Percentiles rank a stretch among this genome's conserved stretches.
phyloP scores from a whole-genome alignment of 2,113 vertebrate genomes.

The Calyptommatus sinebrachiatus region DNA sequence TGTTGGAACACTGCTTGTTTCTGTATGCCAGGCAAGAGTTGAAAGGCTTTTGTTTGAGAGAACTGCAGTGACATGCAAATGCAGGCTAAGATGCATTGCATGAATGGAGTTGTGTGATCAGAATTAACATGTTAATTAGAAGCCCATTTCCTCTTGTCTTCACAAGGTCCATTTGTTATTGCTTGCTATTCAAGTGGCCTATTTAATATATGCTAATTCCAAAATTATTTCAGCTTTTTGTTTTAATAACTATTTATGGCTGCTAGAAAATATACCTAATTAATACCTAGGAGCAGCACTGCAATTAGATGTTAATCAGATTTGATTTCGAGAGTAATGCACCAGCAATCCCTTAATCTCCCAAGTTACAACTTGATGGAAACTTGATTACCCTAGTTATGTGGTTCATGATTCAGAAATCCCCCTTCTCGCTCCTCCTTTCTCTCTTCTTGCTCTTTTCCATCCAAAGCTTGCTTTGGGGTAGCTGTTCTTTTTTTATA shows the following conservation, averaged over 20 bases:
- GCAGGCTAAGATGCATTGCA: conserved; percentile 35
- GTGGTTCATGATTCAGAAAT: conserved; percentile 51
- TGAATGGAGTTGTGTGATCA: conserved; percentile 42
- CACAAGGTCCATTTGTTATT: conserved; percentile 52
- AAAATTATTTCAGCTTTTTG: conserved; percentile 58
- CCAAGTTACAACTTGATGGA: conserved; percentile 58
- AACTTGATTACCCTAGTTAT: conserved; percentile 59
- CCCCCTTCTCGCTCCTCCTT: conserved; percentile 29
- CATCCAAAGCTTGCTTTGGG: neutral
- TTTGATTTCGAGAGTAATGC: conserved; percentile 67
- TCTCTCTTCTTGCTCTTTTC: neutral
- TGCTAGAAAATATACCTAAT: conserved; percentile 62
- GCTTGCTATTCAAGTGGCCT: conserved; percentile 52
- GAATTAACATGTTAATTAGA: conserved; percentile 51
- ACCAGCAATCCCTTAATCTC: conserved; percentile 56
- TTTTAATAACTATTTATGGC: conserved; percentile 59
- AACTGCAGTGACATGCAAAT: conserved; percentile 39
- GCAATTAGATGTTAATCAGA: conserved; percentile 71
- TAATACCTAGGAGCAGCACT: conserved; percentile 61
- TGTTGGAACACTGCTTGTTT: no score
- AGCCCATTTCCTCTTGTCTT: conserved; percentile 59
- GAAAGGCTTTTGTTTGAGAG: neutral
- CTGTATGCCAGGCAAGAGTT: no score
- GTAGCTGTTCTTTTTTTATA: conserved; percentile 18
- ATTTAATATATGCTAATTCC: conserved; percentile 59